Evolutionary conservation across 2,797 vertebrate species (phyloP).

Genomic region (Eleutherodactylus coqui): DNA sequence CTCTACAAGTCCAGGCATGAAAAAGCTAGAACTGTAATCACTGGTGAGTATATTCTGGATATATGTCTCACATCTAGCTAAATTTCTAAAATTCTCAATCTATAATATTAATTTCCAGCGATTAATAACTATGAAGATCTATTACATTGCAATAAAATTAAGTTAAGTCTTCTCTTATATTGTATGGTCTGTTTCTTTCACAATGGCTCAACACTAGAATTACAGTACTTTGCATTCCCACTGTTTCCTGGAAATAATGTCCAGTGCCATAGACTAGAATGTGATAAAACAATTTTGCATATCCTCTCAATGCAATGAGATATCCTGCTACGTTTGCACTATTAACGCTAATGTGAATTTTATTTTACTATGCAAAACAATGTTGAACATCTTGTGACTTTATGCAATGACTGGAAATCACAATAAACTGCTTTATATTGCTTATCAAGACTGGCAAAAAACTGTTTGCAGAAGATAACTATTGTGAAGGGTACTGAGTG

Average conservation of each 20-base stretch:
- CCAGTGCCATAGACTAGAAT: not conserved
- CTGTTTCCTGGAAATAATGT: slow-evolving; percentile 30
- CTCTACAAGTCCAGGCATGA: slow-evolving; percentile 84
- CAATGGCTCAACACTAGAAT: not conserved
- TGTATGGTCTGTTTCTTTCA: not conserved
- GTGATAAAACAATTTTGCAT: slow-evolving; percentile 64
- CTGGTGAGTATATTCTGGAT: slow-evolving; percentile 72
- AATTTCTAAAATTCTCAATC: slow-evolving; percentile 81
- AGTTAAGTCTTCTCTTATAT: not conserved
- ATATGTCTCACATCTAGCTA: slow-evolving; percentile 83
- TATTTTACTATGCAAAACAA: slow-evolving; percentile 51
- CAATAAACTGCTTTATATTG: slow-evolving; percentile 70
- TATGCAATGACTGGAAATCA: slow-evolving; percentile 73
- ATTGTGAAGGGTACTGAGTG: slow-evolving; percentile 67
- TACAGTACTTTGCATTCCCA: not conserved
- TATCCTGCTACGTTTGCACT: slow-evolving; percentile 35
- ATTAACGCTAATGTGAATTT: slow-evolving; percentile 37
- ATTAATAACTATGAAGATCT: slow-evolving; percentile 68
- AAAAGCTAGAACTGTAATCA: slow-evolving; percentile 86
- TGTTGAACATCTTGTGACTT: slow-evolving; percentile 61
- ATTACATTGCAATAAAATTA: not conserved
- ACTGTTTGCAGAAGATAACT: slow-evolving; percentile 77
- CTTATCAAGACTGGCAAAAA: slow-evolving; percentile 76
- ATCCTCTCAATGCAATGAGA: slow-evolving; percentile 63
- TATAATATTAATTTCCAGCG: slow-evolving; percentile 75